Evolutionary conservation across 2,113 vertebrate species (phyloP), one percentile per base, ranked within the genome.

Genomic region (Rana temporaria): DNA sequence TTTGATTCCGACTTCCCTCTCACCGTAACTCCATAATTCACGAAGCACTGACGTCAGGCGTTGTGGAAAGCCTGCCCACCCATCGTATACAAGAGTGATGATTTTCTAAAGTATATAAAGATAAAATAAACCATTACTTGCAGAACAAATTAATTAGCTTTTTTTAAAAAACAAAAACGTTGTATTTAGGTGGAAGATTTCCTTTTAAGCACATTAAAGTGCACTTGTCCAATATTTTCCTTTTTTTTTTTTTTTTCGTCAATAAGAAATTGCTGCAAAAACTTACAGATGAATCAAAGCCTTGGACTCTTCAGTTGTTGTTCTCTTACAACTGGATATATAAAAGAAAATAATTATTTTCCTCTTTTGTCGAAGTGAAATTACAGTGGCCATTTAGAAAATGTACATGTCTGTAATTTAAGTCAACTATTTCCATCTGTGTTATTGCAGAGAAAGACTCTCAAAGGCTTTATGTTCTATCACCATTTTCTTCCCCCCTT

Each of bases 301-400:
- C 60, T 14, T 53, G n/a, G n/a, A 24, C 20, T 26, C 74, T 77
- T 14, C 60, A 77, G 42, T 77, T 64, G 59, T 76, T 62, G 74
- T 77, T 59, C 74, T 77, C 60, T 77, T 77, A 24, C 64, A 77
- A 52, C 48, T 64, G 34, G 1, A 6, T 20, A 17, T 26, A 48
- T 26, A 65, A 77, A 77, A 52, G 60, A 65, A 77, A 77, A 77
- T 77, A 77, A 77, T 77, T 64, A 77, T 77, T 77, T 77, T 77
- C 60, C 60, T 77, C 22, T 63, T 77, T 77, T 64, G 59, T 60
- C 19, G 22, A 65, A 77, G 74, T 65, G 26, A 64, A 77, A 77
- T 77, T 77, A 64, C 60, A 53, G 74, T 48, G 34, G 74, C 38
- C 60, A 77, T 77, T 77, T 65, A 77, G 38, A 64, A 76, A 77